These are phyloP conservation scores for Anabas testudineus DNA, from an alignment of 2,797 vertebrate species.

Conservation along the genomic window DNA sequence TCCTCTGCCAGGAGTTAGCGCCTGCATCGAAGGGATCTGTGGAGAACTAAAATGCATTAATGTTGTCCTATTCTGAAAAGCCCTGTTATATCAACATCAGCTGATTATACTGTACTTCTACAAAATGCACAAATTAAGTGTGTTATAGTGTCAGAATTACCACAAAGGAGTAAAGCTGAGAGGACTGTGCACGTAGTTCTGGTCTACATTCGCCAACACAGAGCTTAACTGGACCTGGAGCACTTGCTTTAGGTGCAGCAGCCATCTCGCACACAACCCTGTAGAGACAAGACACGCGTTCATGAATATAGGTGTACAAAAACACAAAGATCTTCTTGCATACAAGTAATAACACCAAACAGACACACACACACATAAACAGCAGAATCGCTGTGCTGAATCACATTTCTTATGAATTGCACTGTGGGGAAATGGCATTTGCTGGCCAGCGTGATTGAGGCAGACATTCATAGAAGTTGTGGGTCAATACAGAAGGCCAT, in stretches of 20 bases:
- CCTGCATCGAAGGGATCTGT: slow-evolving; percentile 89
- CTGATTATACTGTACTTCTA: neutral
- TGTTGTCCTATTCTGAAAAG: neutral
- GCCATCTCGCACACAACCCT: slow-evolving; percentile 98
- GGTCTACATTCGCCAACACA: slow-evolving; percentile 95
- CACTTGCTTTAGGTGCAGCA: slow-evolving; percentile 82
- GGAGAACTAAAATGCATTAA: slow-evolving; percentile 3
- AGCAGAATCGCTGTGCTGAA: slow-evolving; percentile 33
- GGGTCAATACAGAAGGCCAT: slow-evolving; percentile 77
- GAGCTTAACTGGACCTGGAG: slow-evolving; percentile 90
- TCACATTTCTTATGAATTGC: slow-evolving; percentile 48
- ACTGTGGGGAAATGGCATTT: slow-evolving; percentile 46
- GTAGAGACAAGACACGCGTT: slow-evolving; percentile 45
- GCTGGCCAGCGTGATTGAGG: slow-evolving; percentile 69
- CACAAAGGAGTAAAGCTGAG: slow-evolving; percentile 93
- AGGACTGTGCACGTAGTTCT: slow-evolving; percentile 91
- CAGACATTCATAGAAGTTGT: slow-evolving; percentile 78
- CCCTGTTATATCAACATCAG: neutral
- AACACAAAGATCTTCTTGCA: slow-evolving; percentile 15
- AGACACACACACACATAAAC: slow-evolving; percentile 22
- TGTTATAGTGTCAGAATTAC: slow-evolving; percentile 77
- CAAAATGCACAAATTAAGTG: neutral
- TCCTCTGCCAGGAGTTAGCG: slow-evolving; percentile 89
- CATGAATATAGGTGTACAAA: slow-evolving; percentile 13
- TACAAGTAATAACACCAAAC: slow-evolving; percentile 43